phyloP scores from a whole-genome alignment of 2,113 vertebrate genomes.

The Charina bottae region DNA sequence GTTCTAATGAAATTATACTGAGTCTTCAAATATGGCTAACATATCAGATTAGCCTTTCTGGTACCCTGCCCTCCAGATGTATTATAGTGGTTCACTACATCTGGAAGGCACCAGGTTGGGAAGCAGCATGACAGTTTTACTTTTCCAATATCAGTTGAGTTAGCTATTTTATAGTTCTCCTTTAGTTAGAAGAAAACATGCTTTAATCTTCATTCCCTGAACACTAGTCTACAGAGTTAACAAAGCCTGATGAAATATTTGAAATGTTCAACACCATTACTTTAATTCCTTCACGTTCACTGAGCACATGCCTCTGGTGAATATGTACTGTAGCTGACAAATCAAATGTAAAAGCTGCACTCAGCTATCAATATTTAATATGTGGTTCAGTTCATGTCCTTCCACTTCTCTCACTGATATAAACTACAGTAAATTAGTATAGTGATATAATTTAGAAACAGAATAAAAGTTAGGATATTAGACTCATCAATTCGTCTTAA shows the following conservation, averaged over 20 bases:
- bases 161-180: background rate
- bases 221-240: slow-evolving; percentile 22
- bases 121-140: background rate
- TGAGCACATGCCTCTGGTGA: slow-evolving; percentile 36
- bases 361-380: slow-evolving; percentile 30
- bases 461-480: slow-evolving; percentile 33
- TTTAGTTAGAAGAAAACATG: background rate
- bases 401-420: slow-evolving; percentile 6
- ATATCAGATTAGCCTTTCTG: background rate
- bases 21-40: background rate
- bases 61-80: background rate
- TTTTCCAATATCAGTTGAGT: background rate
- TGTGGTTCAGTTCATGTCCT: background rate
- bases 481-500: slow-evolving; percentile 34
- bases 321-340: slow-evolving; percentile 7
- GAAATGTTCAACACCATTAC: slow-evolving; percentile 32
- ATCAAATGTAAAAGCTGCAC: slow-evolving; percentile 17
- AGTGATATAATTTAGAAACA: background rate
- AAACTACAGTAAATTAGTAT: background rate
- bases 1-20: background rate
- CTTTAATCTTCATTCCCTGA: slow-evolving; percentile 29
- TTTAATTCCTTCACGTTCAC: slow-evolving; percentile 36
- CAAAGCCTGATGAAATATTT: slow-evolving; percentile 18
- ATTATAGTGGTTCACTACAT: background rate
- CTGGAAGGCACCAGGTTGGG: background rate